Conservation (phyloP, 2,113 vertebrate species). For the Neogobius melanostomus region DNA sequence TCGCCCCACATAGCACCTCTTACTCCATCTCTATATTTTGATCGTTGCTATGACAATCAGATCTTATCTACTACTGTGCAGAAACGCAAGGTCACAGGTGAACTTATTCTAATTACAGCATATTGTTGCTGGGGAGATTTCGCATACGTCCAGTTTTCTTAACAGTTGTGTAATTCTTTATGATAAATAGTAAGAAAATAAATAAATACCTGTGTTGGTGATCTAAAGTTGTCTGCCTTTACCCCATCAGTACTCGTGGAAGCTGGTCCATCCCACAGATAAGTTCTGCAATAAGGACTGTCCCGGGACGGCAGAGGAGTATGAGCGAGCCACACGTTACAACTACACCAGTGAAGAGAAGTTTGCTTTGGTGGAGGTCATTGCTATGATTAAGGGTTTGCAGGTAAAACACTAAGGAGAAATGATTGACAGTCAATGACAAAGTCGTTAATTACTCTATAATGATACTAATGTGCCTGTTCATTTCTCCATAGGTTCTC, state of each 20-base stretch:
- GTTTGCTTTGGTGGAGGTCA: constrained; percentile 97
- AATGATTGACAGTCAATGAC: neutral
- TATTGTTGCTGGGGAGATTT: no score
- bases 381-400: constrained; percentile 98
- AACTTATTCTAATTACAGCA: no score
- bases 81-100: no score
- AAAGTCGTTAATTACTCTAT: neutral
- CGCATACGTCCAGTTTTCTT: no score
- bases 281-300: constrained; percentile 99
- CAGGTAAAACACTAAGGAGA: constrained; percentile 68
- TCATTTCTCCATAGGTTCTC: constrained; percentile 77
- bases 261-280: constrained; percentile 97
- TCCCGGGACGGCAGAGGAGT: constrained; percentile 95
- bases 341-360: constrained; percentile 99
- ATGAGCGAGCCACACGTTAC: constrained; percentile 95
- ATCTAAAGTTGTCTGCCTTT: neutral
- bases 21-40: no score
- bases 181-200: neutral
- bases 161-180: neutral
- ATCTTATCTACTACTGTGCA: no score
- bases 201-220: neutral
- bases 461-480: neutral
- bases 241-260: constrained; percentile 96
- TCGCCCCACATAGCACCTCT: no score
- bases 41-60: no score